These are phyloP conservation scores for Falco peregrinus DNA, from an alignment of 2,797 vertebrate species.

Conservation along the genomic window DNA sequence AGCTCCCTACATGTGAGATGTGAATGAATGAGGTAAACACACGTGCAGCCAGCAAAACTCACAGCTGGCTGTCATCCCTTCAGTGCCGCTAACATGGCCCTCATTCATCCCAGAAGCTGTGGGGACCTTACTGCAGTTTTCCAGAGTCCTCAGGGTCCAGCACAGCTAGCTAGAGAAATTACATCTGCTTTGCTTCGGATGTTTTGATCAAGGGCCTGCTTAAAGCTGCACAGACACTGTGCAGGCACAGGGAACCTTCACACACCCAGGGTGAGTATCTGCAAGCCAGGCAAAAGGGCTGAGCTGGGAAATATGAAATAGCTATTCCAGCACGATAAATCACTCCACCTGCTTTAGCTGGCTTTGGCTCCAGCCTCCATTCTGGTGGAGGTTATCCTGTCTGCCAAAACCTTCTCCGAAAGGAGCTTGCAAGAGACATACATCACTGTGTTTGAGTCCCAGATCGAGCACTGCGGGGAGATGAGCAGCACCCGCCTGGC, in stretches of 20 bases:
- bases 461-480: background rate
- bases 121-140: background rate
- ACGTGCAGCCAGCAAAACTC: conserved; percentile 16
- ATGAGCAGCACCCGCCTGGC: background rate
- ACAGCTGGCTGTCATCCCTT: background rate
- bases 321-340: background rate
- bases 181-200: background rate
- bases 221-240: background rate
- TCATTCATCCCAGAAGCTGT: background rate
- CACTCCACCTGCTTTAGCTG: background rate
- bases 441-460: background rate
- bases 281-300: background rate
- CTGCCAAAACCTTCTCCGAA: background rate
- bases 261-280: background rate
- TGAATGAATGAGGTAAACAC: conserved; percentile 56
- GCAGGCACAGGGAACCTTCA: background rate
- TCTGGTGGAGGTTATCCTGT: background rate
- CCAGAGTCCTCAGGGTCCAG: background rate
- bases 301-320: background rate
- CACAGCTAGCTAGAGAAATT: background rate
- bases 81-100: background rate
- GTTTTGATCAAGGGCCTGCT: background rate
- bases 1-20: conserved; percentile 58
- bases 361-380: background rate
- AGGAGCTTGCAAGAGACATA: background rate